phyloP scores from a whole-genome alignment of 1,140 invertebrate species.

The Semibalanus balanoides region DNA sequence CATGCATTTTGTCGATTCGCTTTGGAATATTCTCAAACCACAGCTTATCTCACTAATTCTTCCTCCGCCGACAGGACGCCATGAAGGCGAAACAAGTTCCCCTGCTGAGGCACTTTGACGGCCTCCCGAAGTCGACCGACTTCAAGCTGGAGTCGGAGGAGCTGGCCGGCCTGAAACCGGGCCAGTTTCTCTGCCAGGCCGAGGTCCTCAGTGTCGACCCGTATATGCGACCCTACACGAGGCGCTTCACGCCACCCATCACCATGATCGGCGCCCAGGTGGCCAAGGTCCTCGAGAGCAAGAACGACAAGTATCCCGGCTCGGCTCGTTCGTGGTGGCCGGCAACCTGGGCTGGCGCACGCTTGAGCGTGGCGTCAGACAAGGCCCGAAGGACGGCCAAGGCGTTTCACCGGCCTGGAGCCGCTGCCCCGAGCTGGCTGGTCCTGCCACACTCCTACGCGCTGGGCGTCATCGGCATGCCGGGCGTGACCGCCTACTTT shows the following conservation, averaged over 20 bases:
- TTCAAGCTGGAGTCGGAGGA: too few relatives aligned
- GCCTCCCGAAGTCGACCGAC: too few relatives aligned
- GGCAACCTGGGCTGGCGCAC: slow-evolving; percentile 44
- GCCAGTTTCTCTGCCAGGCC: slow-evolving; percentile 5
- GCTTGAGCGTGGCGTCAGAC: slow-evolving; percentile 31
- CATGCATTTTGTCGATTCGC: not conserved
- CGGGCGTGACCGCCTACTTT: slow-evolving; percentile 54
- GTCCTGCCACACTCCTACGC: slow-evolving; percentile 38
- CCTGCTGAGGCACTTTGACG: too few relatives aligned
- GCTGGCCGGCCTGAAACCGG: not conserved
- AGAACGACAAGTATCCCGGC: slow-evolving; percentile 41
- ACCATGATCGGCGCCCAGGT: slow-evolving; percentile 12
- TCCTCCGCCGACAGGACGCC: too few relatives aligned
- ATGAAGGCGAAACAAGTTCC: not conserved
- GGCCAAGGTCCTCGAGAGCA: slow-evolving; percentile 36
- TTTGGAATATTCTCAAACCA: too few relatives aligned
- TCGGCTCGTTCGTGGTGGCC: slow-evolving; percentile 41
- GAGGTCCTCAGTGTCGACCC: slow-evolving; percentile 12
- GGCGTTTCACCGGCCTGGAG: slow-evolving; percentile 8
- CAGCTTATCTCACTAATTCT: too few relatives aligned
- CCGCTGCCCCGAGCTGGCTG: slow-evolving; percentile 37
- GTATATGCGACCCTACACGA: slow-evolving; percentile 10
- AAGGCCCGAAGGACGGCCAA: slow-evolving; percentile 5
- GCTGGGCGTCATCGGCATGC: slow-evolving; percentile 45
- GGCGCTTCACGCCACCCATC: not conserved